These are phyloP conservation scores for Oithona nana DNA, from an alignment of 2,888 invertebrate genomes.

Conservation along the genomic window DNA sequence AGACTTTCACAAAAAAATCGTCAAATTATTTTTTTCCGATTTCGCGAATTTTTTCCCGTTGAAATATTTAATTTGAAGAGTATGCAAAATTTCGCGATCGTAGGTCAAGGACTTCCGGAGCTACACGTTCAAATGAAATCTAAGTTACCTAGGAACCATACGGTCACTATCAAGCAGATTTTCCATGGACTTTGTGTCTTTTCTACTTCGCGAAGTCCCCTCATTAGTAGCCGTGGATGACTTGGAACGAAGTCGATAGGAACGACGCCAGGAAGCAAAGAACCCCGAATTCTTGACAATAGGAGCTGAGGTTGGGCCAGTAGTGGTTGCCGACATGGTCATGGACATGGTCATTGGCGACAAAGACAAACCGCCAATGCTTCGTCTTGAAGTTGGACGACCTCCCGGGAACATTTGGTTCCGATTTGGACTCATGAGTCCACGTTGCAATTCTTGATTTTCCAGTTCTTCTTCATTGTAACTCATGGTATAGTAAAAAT, in stretches of 20 bases:
- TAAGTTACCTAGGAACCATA: background rate
- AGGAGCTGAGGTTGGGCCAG: background rate
- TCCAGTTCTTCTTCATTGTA: background rate
- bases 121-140: no score
- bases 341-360: background rate
- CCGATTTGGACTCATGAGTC: background rate
- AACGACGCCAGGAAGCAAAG: background rate
- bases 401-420: background rate
- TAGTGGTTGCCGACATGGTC: no score
- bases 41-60: no score
- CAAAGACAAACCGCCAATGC: background rate
- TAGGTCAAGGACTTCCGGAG: no score
- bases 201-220: background rate
- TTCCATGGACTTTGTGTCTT: conserved; percentile 5
- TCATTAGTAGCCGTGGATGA: background rate
- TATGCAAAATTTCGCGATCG: no score
- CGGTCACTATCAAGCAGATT: background rate
- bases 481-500: background rate
- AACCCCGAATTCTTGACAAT: background rate
- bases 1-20: no score
- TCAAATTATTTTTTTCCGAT: no score
- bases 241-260: background rate
- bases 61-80: no score
- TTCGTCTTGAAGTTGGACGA: no score
- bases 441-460: background rate